These are phyloP conservation scores for Gila robusta DNA, from an alignment of 2,797 vertebrate genomes.

Conservation along the genomic window DNA sequence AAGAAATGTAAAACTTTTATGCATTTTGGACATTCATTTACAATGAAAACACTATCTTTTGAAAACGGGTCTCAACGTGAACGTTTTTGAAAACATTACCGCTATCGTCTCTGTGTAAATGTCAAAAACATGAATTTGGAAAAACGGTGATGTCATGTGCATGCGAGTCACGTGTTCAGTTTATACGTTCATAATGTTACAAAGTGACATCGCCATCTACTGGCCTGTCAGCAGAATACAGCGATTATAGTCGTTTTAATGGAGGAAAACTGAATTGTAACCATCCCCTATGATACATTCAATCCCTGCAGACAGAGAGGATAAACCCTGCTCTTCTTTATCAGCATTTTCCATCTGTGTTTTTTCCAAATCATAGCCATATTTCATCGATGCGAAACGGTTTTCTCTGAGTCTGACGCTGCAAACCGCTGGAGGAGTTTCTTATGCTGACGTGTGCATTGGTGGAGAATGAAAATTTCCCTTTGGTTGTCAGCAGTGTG, in stretches of 20 bases:
- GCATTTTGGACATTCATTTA: background rate
- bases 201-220: background rate
- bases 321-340: background rate
- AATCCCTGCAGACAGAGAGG: background rate
- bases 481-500: constrained; percentile 11
- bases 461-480: background rate
- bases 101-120: background rate
- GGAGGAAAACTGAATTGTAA: too few relatives aligned
- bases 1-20: background rate
- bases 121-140: background rate
- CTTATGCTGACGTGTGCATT: constrained; percentile 13
- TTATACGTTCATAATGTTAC: background rate
- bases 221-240: too few relatives aligned
- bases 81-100: background rate
- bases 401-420: background rate
- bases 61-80: background rate
- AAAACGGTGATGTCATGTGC: too few relatives aligned
- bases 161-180: background rate
- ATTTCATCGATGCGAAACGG: background rate
- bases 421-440: background rate
- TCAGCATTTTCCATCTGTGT: background rate
- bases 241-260: too few relatives aligned
- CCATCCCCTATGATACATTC: background rate
- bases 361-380: background rate
- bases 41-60: background rate